Evolutionary conservation across 2,888 invertebrate species (phyloP).

Genomic region (Drosophila stalkeri): DNA sequence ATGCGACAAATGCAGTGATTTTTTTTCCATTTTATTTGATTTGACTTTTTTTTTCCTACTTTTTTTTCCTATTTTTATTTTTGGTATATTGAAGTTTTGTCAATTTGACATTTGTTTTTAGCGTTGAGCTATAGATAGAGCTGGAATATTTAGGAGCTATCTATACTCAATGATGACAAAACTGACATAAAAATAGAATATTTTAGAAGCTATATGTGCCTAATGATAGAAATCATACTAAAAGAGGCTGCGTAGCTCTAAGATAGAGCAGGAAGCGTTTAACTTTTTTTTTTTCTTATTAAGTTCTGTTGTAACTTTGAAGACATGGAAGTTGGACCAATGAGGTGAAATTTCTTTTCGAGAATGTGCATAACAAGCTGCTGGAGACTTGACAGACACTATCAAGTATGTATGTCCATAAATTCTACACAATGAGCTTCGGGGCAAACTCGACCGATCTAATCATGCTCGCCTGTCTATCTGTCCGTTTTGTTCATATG

Average conservation of each 20-base stretch:
- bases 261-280: not conserved
- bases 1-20: conserved; percentile 15
- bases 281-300: no score
- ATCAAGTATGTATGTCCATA: not conserved
- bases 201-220: not conserved
- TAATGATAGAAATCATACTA: not conserved
- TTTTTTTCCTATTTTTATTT: not conserved
- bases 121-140: not conserved
- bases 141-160: not conserved
- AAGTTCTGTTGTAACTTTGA: no score
- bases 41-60: no score
- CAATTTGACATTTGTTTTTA: conserved; percentile 2
- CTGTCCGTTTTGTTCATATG: not conserved
- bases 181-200: not conserved
- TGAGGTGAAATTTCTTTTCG: no score
- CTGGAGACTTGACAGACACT: not conserved
- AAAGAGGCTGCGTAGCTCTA: not conserved
- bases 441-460: not conserved
- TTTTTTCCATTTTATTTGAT: conserved; percentile 8
- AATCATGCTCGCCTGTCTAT: not conserved
- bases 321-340: no score
- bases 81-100: not conserved
- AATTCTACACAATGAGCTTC: no score
- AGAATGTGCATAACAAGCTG: no score
- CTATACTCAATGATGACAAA: not conserved